Conservation (phyloP, 2,113 vertebrate genomes). For the Oenanthe oenanthe region DNA sequence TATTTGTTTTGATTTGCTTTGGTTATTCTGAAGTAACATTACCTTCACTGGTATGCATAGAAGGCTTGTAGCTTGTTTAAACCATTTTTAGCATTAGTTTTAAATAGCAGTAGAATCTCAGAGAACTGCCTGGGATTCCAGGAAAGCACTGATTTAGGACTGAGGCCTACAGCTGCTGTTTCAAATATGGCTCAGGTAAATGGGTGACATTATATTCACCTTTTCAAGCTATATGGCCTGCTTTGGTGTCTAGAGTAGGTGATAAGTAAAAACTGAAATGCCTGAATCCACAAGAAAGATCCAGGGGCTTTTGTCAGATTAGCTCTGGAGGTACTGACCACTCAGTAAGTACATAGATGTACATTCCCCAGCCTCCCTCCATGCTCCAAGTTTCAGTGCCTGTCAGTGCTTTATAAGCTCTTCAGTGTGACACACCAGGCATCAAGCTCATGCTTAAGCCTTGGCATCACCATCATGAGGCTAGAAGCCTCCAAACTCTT, state of each 20-base stretch:
- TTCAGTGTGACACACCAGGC: fast-evolving
- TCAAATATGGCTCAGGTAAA: background rate
- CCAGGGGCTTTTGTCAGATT: background rate
- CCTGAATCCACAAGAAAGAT: background rate
- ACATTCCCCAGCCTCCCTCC: background rate
- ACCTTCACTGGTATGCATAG: fast-evolving
- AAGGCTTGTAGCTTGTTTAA: background rate
- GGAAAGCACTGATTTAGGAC: background rate
- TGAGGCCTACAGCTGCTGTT: background rate
- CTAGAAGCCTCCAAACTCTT: background rate
- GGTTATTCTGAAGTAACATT: background rate
- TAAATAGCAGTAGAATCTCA: background rate
- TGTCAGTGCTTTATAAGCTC: background rate
- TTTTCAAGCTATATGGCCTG: background rate
- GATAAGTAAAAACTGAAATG: background rate
- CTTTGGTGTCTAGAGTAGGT: background rate
- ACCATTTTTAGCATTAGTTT: background rate
- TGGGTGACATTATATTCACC: background rate
- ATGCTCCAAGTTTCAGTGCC: background rate
- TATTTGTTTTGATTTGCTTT: background rate
- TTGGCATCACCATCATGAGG: background rate
- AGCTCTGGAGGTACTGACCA: fast-evolving
- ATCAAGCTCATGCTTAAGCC: background rate
- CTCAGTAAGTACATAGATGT: background rate
- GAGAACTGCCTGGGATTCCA: background rate